Base-by-base conservation (phyloP, 1,140 invertebrate species). In the Thereuonema tuberculata region DNA sequence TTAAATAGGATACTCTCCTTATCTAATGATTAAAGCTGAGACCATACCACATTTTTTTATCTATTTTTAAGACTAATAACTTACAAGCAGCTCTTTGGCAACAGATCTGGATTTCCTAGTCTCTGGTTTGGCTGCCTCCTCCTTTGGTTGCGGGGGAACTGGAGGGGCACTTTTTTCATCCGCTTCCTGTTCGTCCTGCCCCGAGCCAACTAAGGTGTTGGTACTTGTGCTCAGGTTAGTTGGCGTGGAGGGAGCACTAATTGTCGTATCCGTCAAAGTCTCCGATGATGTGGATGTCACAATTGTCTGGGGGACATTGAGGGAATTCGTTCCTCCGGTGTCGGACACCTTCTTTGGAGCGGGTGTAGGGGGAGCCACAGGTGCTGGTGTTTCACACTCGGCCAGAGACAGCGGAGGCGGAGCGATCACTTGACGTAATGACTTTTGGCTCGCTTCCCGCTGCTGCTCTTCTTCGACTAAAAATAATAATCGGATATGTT, bases 271-370 rank as follows among this genome's bases (percentile, higher is more conserved):
- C 74, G 82, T 86, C 1, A 85, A 71, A 28, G 84, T 87, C 67
- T 86, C 84, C 52, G 82, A 81, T 69, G 84, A 86, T 0, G 82
- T 83, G 0, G 84, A 86, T 1, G 78, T 80, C 0, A 81, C 77
- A 65, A 85, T 82, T 47, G 79, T 78, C 69, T 82, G 83, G 1
- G 83, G 82, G 62, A 85, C 83, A 3, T 79, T 78, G 46, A 84
- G 70, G 23, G 23, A 52, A 12, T 63, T 26, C 2, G 21, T 14
- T 5, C 20, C 52, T 26, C 24, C 27, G 17, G 9, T 5, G 27
- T 21, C 9, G 2, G 17, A 9, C 25, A 5, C 15, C 20, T 48
- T 46, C 12, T 43, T 9, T 20, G 2, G 9, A 46, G 56, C 46
- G 12, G 31, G 12, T 9, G 5, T 9, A 14, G 23, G 9, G 31